These are phyloP conservation scores for Lithobates pipiens DNA, from an alignment of 2,797 vertebrate species.

Conservation along the genomic window DNA sequence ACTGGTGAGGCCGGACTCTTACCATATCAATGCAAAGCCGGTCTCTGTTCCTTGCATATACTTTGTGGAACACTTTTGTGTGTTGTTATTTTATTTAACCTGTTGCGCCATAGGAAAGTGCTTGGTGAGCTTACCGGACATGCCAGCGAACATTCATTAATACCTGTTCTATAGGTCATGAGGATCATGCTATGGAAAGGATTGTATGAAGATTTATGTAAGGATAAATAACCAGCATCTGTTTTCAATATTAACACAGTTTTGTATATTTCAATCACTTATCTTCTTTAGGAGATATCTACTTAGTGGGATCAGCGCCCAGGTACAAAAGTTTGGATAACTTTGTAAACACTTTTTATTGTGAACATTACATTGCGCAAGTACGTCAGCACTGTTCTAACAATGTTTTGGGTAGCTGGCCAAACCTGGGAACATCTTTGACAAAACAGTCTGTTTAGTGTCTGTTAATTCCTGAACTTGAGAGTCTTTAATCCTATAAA, in stretches of 20 bases:
- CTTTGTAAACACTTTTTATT: background rate
- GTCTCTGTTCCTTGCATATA: background rate
- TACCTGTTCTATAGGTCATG: background rate
- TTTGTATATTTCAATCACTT: background rate
- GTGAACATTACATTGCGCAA: too few species aligned
- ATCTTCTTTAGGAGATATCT: background rate
- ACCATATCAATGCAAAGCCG: too few species aligned
- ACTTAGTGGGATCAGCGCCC: background rate
- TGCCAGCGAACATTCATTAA: background rate
- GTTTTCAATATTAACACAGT: background rate
- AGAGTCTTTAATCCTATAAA: background rate
- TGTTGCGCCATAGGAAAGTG: background rate
- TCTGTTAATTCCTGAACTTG: background rate
- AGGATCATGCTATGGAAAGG: background rate
- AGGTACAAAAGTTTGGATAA: background rate
- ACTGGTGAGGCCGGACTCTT: too few species aligned
- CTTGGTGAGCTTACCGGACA: background rate
- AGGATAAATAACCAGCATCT: background rate
- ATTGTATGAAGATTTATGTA: background rate
- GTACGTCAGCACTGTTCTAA: background rate
- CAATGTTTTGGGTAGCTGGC: background rate
- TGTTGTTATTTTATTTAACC: background rate
- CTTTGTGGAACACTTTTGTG: too few species aligned
- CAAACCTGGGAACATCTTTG: background rate
- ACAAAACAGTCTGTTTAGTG: background rate